Evolutionary conservation across 2,113 vertebrate species (phyloP).

Genomic region (Silurus asotus): DNA sequence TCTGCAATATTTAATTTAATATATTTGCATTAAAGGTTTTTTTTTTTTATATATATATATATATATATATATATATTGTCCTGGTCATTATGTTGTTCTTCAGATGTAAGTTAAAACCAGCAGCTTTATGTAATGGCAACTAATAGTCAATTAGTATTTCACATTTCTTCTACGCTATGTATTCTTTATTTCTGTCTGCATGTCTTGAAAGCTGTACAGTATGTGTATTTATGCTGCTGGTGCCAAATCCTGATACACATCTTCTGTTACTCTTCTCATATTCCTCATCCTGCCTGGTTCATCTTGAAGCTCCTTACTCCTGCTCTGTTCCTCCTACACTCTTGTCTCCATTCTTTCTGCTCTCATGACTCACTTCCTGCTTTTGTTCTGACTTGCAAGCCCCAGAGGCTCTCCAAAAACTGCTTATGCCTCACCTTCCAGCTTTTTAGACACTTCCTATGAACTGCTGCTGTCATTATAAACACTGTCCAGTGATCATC

Average conservation of each 20-base stretch:
- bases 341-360: neutral
- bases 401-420: neutral
- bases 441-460: neutral
- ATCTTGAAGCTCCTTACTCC: neutral
- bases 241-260: neutral
- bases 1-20: neutral
- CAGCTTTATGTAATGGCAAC: neutral
- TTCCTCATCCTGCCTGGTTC: neutral
- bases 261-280: neutral
- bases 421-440: neutral
- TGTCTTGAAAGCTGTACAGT: neutral
- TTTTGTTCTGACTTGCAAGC: neutral
- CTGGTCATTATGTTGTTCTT: neutral
- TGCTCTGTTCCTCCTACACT: neutral
- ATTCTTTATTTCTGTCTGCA: neutral
- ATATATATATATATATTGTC: too few species aligned
- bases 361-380: slow-evolving; percentile 14
- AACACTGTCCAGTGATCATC: neutral
- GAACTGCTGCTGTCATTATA: slow-evolving; percentile 3
- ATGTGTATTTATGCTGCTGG: neutral
- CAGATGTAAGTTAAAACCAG: neutral
- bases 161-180: neutral
- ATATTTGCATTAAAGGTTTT: neutral
- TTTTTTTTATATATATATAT: too few species aligned
- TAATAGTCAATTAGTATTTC: neutral